Conservation (phyloP, 2,113 vertebrate genomes). For the Xyliphius kryptos region DNA sequence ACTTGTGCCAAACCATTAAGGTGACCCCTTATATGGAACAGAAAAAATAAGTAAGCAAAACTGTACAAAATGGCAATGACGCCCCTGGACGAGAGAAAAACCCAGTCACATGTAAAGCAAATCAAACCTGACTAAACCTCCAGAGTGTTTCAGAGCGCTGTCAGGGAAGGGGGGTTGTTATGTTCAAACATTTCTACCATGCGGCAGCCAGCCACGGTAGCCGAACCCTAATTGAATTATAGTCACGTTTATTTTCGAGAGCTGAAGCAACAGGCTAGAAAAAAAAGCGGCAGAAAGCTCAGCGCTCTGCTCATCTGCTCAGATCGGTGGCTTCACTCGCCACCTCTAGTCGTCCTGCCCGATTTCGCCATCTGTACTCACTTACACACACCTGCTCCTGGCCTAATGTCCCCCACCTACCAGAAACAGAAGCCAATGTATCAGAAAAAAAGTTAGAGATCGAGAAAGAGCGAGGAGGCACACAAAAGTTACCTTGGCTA, state of each 20-base stretch:
- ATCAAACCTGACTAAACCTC: no score
- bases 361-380: conserved; percentile 95
- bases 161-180: conserved; percentile 59
- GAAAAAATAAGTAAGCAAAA: conserved; percentile 81
- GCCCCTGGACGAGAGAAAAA: conserved; percentile 85
- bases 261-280: conserved; percentile 80
- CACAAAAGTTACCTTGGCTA: no score
- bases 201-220: conserved; percentile 81
- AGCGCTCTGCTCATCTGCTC: conserved; percentile 80
- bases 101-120: conserved; percentile 97
- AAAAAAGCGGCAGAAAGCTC: conserved; percentile 56
- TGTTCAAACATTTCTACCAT: conserved; percentile 87
- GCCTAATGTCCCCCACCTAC: conserved; percentile 70
- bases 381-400: conserved; percentile 77
- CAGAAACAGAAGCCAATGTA: conserved; percentile 86
- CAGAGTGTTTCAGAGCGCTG: conserved; percentile 50
- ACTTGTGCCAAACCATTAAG: no score
- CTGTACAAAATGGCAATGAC: conserved; percentile 87
- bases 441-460: no score
- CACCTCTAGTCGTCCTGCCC: conserved; percentile 73
- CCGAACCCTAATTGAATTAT: conserved; percentile 98
- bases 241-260: conserved; percentile 93
- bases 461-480: no score
- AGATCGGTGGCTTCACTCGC: conserved; percentile 88
- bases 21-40: no score